Conservation (phyloP, 1,140 invertebrate species). For the Hycleus phaleratus region DNA sequence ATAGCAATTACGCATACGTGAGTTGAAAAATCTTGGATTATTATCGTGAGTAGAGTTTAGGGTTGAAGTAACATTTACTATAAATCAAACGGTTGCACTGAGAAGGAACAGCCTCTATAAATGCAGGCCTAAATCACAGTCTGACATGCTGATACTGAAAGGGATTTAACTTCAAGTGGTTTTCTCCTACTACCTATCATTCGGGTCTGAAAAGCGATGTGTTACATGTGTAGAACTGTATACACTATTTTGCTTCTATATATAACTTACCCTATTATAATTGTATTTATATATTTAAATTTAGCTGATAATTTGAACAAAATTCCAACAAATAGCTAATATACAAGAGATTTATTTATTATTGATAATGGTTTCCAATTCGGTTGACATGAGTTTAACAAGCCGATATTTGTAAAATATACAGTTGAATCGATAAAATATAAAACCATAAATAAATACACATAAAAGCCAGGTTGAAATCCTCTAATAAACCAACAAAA, state of each 20-base stretch:
- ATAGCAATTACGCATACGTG: conserved; percentile 17
- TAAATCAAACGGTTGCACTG: conserved; percentile 35
- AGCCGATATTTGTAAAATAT: no score
- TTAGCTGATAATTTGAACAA: no score
- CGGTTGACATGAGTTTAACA: no score
- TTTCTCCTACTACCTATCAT: conserved; percentile 20
- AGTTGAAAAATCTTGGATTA: conserved; percentile 23
- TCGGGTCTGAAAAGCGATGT: conserved; percentile 13
- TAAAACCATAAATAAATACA: no score
- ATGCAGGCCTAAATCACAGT: conserved; percentile 35
- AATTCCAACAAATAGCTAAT: no score
- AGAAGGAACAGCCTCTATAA: conserved; percentile 35
- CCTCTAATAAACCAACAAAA: no score
- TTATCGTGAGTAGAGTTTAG: conserved; percentile 23
- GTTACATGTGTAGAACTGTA: conserved; percentile 19
- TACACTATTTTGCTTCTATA: neutral
- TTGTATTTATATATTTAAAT: no score
- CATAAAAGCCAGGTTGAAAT: no score
- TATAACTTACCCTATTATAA: no score
- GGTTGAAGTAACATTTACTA: conserved; percentile 33
- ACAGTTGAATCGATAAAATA: no score
- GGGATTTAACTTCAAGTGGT: conserved; percentile 28
- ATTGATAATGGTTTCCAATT: no score
- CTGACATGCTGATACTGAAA: conserved; percentile 32
- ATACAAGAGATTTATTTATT: no score